Evolutionary conservation across 1,140 invertebrate genomes (phyloP), one percentile per base, ranked within the genome.

Genomic region (Dufourea novaeangliae): DNA sequence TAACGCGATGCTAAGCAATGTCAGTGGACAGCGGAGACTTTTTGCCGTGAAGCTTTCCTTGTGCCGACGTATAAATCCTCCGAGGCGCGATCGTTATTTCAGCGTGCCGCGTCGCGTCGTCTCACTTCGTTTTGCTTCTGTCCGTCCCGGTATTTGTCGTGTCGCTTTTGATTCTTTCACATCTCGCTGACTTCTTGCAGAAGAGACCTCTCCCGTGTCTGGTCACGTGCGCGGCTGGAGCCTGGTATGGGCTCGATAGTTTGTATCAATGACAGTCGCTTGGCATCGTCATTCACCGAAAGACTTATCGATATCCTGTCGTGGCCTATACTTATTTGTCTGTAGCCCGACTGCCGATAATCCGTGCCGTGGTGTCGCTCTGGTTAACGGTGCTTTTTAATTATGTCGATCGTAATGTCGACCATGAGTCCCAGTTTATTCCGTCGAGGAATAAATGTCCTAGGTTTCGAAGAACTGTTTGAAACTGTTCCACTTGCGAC

Each of bases 81-180:
- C 50, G 73, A 78, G 74, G 68, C 82, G 79, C 75, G 66, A 84
- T 84, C 73, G 72, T 83, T 83, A 83, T 70, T 83, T 78, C 67
- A 82, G 39, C 80, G 73, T 27, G 80, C 66, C 20, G 73, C 80
- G 63, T 68, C 71, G 52, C n/a, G n/a, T 37, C 46, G 46, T n/a
- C 34, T 63, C 63, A 39, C 70, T 70, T 82, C 67, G 82, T 83
- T 83, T 83, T 83, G 70, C 82, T 83, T 64, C 50, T 79, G 67
- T 71, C 37, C 57, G 29, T n/a, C 41, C n/a, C 14, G 68, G 34
- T 41, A 56, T 71, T 54, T 54, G 57, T 52, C 64, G 64, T 54
- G 80, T 83, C 80, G 69, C 69, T 83, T 83, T 83, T 83, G 70
- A 83, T 82, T 79, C 66, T 69, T 83, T 77, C 63, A 73, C 50